These are phyloP conservation scores for Callinectes sapidus DNA, from an alignment of 2,888 invertebrate species.

Conservation along the genomic window DNA sequence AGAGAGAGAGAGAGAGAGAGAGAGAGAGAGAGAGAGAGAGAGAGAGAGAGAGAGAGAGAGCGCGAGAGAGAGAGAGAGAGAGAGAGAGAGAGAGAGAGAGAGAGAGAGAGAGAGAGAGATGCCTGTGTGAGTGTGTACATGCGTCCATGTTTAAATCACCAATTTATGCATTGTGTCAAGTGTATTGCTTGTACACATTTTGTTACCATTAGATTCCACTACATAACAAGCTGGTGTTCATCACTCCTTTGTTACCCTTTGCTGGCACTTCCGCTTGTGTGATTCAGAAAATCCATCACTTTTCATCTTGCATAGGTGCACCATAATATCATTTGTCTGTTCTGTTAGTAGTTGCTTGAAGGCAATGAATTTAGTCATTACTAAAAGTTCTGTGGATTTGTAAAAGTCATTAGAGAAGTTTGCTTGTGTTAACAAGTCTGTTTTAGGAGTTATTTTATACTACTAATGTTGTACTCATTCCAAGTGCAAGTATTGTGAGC, in stretches of 20 bases:
- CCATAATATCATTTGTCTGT: conserved; percentile 30
- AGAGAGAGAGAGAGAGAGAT: neutral
- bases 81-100: neutral
- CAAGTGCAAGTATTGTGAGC: conserved; percentile 3
- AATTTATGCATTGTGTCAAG: neutral
- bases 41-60: neutral
- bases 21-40: neutral
- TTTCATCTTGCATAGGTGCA: neutral
- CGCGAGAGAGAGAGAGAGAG: neutral
- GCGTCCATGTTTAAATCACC: neutral
- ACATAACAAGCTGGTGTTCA: neutral
- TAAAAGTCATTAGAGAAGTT: neutral
- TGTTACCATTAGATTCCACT: neutral
- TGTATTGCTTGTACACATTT: neutral
- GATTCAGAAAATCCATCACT: neutral
- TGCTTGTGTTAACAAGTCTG: conserved; percentile 13
- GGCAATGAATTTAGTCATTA: neutral
- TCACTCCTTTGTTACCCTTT: neutral
- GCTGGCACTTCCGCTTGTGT: neutral
- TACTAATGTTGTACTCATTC: conserved; percentile 26
- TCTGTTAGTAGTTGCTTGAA: neutral
- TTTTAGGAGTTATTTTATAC: neutral
- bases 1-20: neutral
- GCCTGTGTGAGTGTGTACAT: neutral
- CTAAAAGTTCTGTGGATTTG: neutral